Base-by-base conservation (phyloP, 2,888 invertebrate species). In the Microctonus hyperodae region DNA sequence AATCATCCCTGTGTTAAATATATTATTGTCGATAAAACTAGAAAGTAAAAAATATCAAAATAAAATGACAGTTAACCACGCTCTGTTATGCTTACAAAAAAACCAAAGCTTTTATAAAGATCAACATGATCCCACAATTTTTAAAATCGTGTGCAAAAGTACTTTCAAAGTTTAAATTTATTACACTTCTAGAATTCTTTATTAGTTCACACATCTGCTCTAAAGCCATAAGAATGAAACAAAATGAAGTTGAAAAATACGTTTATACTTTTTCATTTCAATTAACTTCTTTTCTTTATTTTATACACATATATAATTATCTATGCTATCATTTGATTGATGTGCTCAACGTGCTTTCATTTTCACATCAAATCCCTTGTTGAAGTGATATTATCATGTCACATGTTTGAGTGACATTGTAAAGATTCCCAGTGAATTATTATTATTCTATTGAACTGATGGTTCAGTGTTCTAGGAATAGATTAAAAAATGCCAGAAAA, bases 371-470 rank as follows among this genome's bases (percentile, higher is more conserved):
- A 44, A 70, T 65, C 63, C 65, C 70, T 68, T 70, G 69, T 70
- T 70, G 71, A 69, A 71, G 67, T 69, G 66, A 70, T 68, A 73
- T 71, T 68, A 73, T 5, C 71, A 69, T 66, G 62, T 69, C 70
- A 44, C 37, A 61, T 58, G 25, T 48, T 59, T 40, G 62, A 60
- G 53, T 60, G 60, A 48, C 53, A 64, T 57, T 48, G 60, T 48
- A 33, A 25, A 20, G 51, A 59, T 66, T 10, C 56, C 51, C 56
- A 57, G 56, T 40, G 63, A 70, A 70, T 63, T 58, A 59, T 35
- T 68, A 71, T n/a, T 53, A n/a, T n/a, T n/a, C n/a, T 28, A 28
- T 28, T 28, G 28, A 28, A n/a, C n/a, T n/a, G n/a, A n/a, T n/a
- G 28, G 66, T 58, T 69, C 56, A 56, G 59, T 66, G 68, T 68